phyloP scores from a whole-genome alignment of 2,797 vertebrate genomes.

The Trichosurus vulpecula region DNA sequence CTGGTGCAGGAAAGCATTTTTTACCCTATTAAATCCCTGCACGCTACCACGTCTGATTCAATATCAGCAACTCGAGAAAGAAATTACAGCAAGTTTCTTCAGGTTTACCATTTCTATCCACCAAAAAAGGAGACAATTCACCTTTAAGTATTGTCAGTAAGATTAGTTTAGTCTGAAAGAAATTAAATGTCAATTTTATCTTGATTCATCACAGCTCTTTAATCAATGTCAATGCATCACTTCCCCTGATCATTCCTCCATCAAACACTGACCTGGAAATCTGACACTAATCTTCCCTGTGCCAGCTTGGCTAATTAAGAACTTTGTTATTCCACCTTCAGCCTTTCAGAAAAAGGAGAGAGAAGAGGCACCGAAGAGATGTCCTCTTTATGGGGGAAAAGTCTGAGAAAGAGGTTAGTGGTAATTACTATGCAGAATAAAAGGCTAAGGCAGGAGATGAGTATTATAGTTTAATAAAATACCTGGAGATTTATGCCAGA shows the following conservation, averaged over 20 bases:
- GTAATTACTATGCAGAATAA: constrained; percentile 81
- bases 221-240: constrained; percentile 80
- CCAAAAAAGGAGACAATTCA: constrained; percentile 73
- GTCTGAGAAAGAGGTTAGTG: constrained; percentile 76
- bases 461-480: constrained; percentile 57
- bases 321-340: constrained; percentile 76
- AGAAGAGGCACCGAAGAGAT: constrained; percentile 72
- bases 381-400: constrained; percentile 78
- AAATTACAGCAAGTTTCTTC: constrained; percentile 64
- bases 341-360: constrained; percentile 75
- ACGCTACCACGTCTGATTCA: constrained; percentile 71
- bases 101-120: constrained; percentile 75
- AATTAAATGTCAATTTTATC: constrained; percentile 83
- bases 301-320: constrained; percentile 82
- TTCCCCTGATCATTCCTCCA: constrained; percentile 77
- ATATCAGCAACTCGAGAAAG: constrained; percentile 70
- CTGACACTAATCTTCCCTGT: constrained; percentile 78
- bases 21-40: constrained; percentile 41
- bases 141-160: constrained; percentile 79
- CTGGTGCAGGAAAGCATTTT: constrained; percentile 63
- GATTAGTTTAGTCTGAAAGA: constrained; percentile 78
- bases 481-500: constrained; percentile 61
- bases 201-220: constrained; percentile 83
- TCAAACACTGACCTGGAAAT: constrained; percentile 82
- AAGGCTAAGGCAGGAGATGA: neutral